Conservation (phyloP, 2,888 invertebrate species). For the Lymantria monacha region DNA sequence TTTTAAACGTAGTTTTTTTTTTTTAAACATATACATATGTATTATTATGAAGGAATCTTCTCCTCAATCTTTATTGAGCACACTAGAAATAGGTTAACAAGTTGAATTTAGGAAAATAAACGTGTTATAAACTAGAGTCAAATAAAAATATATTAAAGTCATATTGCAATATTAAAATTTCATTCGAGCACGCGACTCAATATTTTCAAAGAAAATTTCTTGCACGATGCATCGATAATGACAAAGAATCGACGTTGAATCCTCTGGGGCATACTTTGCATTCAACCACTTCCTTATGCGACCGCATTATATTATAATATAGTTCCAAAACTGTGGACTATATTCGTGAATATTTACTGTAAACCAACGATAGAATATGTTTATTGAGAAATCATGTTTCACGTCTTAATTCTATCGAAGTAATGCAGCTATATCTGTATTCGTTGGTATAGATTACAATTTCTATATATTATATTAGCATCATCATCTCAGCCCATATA, state of each 20-base stretch:
- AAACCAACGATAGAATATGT: slow-evolving; percentile 38
- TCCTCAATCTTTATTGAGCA: no score
- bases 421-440: slow-evolving; percentile 2
- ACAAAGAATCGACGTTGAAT: slow-evolving; percentile 33
- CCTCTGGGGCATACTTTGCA: slow-evolving; percentile 45
- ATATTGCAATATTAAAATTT: slow-evolving; percentile 1
- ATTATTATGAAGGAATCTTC: no score
- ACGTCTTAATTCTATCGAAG: slow-evolving; percentile 1
- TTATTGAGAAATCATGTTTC: slow-evolving; percentile 29
- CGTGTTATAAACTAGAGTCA: background rate
- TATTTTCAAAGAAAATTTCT: slow-evolving; percentile 12
- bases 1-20: no score
- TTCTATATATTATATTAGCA: no score
- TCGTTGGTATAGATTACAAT: no score
- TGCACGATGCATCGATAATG: slow-evolving; percentile 39
- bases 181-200: slow-evolving; percentile 4
- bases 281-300: slow-evolving; percentile 47
- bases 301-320: slow-evolving; percentile 41
- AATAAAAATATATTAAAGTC: background rate
- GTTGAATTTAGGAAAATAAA: no score
- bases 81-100: no score
- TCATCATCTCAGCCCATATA: no score
- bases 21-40: no score
- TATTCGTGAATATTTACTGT: slow-evolving; percentile 53
- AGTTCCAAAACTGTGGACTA: slow-evolving; percentile 36